Evolutionary conservation across 2,888 invertebrate species (phyloP).

Genomic region (Gandaritis pyraliata): DNA sequence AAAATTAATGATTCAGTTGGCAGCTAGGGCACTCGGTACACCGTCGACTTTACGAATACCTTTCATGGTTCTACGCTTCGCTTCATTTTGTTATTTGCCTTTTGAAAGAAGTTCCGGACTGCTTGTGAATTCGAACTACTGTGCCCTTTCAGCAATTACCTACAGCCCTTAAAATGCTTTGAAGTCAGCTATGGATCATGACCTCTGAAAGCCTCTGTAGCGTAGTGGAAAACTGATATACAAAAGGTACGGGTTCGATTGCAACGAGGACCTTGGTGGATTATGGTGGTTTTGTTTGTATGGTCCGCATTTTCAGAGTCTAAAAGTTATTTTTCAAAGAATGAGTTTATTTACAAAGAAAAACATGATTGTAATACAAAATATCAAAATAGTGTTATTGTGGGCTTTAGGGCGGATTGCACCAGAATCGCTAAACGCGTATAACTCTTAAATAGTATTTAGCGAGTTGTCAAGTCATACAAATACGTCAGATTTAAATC

Average conservation of each 20-base stretch:
- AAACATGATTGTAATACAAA: too few relatives aligned
- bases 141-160: background rate
- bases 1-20: slow-evolving; percentile 83
- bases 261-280: too few relatives aligned
- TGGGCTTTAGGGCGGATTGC: too few relatives aligned
- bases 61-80: slow-evolving; percentile 57
- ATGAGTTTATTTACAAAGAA: too few relatives aligned
- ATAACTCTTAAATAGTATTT: too few relatives aligned
- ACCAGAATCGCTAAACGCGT: too few relatives aligned
- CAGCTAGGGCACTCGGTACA: slow-evolving; percentile 72
- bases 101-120: slow-evolving; percentile 38
- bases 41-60: slow-evolving; percentile 49
- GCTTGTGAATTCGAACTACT: slow-evolving; percentile 17
- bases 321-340: too few relatives aligned
- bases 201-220: background rate
- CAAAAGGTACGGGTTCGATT: too few relatives aligned
- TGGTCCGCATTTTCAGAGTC: background rate
- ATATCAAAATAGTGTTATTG: too few relatives aligned
- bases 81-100: slow-evolving; percentile 54
- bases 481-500: too few relatives aligned
- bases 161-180: background rate
- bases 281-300: background rate
- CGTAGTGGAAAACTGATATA: background rate
- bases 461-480: too few relatives aligned
- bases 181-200: background rate